Base-by-base conservation (phyloP, 2,797 vertebrate genomes). In the Leucoraja ocellata region DNA sequence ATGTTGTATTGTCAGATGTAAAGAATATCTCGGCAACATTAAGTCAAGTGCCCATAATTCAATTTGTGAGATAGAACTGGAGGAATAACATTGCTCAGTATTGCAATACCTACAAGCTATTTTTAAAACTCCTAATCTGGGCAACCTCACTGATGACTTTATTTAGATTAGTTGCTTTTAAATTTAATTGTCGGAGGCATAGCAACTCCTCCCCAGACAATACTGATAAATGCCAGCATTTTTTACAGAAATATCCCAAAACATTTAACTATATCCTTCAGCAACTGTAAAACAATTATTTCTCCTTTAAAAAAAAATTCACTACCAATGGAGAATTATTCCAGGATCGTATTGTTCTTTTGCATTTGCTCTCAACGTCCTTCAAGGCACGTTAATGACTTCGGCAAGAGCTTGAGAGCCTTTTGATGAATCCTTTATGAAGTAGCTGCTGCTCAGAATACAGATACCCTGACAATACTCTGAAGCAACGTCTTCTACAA, bases 401-500 rank as follows among this genome's bases (percentile, higher is more conserved):
- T 90, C 32, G 63, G 63, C n/a, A 36, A 36, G 25, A 36, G 21
- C 63, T 16, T 90, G 86, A 90, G n/a, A 7, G 63, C 68, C 86
- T 90, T 90, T 65, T 90, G 86, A 90, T 90, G 63, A 90, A 90
- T 90, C 86, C 86, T 90, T 90, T 65, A 90, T 90, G 63, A 90
- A 90, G 81, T 58, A 61, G 54, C 86, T 90, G 63, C 18, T 90
- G 61, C 58, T 36, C 32, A 36, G 86, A 90, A 90, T 90, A 90
- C 71, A 71, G 86, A 90, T 65, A 71, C 65, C 81, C 46, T 83
- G 8, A 54, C 28, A 83, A 83, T 25, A 9, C n/a, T 90, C 28
- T 90, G 28, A 68, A 68, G 11, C 32, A 90, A 71, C 10, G 63
- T 32, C 61, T 90, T 88, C 61, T 65, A 90, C 58, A 71, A 71